Base-by-base conservation (phyloP, 1,140 invertebrate genomes). In the Fopius arisanus region DNA sequence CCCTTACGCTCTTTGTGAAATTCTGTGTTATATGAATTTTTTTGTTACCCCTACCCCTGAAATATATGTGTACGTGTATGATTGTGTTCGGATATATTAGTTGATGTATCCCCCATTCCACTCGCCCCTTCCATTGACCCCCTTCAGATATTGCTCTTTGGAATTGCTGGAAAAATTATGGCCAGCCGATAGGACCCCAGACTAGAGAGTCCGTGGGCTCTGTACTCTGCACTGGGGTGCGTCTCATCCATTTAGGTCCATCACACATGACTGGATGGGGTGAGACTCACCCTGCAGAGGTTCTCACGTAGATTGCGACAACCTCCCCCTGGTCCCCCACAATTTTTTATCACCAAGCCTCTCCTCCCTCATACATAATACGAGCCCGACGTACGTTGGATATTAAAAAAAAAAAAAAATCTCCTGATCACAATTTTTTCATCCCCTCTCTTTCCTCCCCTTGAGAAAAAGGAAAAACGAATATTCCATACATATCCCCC, bases 241-340 rank as follows among this genome's bases (percentile, higher is more conserved):
- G 86, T 88, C 86, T 88, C 87, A 88, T 88, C 86, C 86, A 88
- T 87, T 88, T 88, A 87, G 86, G 83, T 87, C 85, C 86, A 87
- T 87, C 86, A 87, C 87, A 87, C 87, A 87, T 87, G 86, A 87
- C 84, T 87, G 80, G 83, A 83, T 87, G 86, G 87, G 86, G 86
- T 87, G 86, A 85, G 85, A 83, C 81, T 81, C 83, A 80, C 80
- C 81, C 81, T 81, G 80, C 84, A 84, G 81, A 86, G 83, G 84
- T 87, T 88, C 86, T 87, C 86, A 87, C 86, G 83, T 87, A 85
- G 83, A 86, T 86, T 84, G 85, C 81, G 71, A 75, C 48, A 67
- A 48, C 72, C 68, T 78, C 74, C 37, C 51, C 26, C 74, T 65
- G 66, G 29, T 72, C 43, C 14, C 1, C 10, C n/a, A 7, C 6